Conservation (phyloP, 2,888 invertebrate genomes). For the Lasioglossum zephyrum region DNA sequence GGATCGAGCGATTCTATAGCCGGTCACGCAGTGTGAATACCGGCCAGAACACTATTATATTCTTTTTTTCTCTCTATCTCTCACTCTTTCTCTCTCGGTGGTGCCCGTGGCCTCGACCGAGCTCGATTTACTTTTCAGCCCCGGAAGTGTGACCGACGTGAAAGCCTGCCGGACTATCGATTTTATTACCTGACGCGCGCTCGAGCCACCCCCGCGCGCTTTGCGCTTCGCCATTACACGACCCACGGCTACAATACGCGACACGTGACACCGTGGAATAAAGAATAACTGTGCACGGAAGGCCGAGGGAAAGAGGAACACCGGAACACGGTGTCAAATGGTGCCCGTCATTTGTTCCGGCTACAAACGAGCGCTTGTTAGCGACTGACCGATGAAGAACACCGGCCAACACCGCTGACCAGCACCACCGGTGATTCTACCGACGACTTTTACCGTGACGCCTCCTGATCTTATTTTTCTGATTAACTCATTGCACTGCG, state of each 20-base stretch:
- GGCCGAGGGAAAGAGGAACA: slow-evolving; percentile 4
- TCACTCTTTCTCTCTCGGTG: not conserved
- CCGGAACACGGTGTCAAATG: slow-evolving; percentile 35
- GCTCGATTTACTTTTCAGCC: slow-evolving; percentile 59
- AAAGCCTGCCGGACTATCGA: slow-evolving; percentile 52
- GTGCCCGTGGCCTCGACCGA: slow-evolving; percentile 11
- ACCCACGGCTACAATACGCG: slow-evolving; percentile 40
- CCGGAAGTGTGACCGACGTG: slow-evolving; percentile 56
- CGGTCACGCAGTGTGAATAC: slow-evolving; percentile 43
- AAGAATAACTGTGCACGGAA: slow-evolving; percentile 44
- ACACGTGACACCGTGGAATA: slow-evolving; percentile 50
- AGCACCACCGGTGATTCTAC: not conserved
- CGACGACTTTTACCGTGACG: not conserved
- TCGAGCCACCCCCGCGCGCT: slow-evolving; percentile 6
- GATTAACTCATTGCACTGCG: not conserved
- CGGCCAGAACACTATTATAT: slow-evolving; percentile 48
- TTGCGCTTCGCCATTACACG: slow-evolving; percentile 41
- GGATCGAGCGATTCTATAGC: slow-evolving; percentile 52
- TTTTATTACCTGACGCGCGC: slow-evolving; percentile 60
- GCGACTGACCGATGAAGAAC: slow-evolving; percentile 15
- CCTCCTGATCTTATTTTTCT: not conserved
- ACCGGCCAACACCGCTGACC: not conserved
- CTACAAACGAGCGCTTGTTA: slow-evolving; percentile 15
- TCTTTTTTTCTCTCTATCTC: slow-evolving; percentile 36
- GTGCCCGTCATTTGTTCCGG: slow-evolving; percentile 45